phyloP scores from a whole-genome alignment of 2,888 invertebrate genomes.

The Eustalomyia histrio region DNA sequence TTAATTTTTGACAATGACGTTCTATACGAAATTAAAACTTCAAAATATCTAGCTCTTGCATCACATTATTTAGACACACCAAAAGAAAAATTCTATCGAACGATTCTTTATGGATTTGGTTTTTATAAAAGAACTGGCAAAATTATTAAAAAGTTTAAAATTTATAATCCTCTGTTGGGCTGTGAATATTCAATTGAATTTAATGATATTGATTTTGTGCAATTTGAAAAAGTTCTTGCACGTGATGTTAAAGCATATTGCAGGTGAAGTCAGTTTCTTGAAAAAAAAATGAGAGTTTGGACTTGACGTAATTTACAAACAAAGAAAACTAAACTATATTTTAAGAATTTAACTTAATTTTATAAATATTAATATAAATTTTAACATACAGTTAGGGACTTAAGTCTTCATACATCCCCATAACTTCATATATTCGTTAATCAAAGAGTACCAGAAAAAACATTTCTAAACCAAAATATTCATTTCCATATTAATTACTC shows the following conservation, averaged over 20 bases:
- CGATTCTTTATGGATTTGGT: conserved; percentile 40
- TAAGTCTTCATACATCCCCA: too few relatives aligned
- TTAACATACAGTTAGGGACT: too few relatives aligned
- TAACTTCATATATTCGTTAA: too few relatives aligned
- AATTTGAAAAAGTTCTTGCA: conserved; percentile 22
- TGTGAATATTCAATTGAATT: not conserved
- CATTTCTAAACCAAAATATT: too few relatives aligned
- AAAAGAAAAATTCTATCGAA: conserved; percentile 16
- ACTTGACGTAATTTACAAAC: not conserved
- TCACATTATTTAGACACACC: not conserved
- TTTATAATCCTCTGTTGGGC: conserved; percentile 36
- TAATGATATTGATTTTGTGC: conserved; percentile 28
- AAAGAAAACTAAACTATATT: not conserved
- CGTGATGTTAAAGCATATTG: not conserved
- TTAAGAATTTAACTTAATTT: not conserved
- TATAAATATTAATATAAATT: too few relatives aligned
- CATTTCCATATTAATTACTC: too few relatives aligned
- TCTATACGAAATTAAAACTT: conserved; percentile 46
- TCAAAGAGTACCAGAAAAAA: too few relatives aligned
- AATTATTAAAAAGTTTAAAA: conserved; percentile 28
- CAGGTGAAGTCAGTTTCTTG: not conserved
- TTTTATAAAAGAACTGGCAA: conserved; percentile 32
- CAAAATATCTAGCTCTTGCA: not conserved
- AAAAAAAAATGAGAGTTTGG: not conserved
- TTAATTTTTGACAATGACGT: conserved; percentile 35